Evolutionary conservation across 2,888 invertebrate genomes (phyloP), one percentile per base, ranked within the genome.

Genomic region (Dynastes grantii): DNA sequence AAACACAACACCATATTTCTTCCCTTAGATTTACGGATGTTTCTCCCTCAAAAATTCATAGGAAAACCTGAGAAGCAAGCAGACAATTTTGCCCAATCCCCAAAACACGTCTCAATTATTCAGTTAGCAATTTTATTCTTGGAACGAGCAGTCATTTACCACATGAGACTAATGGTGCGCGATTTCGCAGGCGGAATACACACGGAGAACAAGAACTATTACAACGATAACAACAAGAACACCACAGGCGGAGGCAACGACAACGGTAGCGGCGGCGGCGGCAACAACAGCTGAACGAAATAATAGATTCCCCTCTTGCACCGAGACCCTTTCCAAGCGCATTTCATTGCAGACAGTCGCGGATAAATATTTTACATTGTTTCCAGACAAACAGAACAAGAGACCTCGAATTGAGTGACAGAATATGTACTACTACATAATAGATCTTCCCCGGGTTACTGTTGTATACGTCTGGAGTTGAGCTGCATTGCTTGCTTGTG

Each of bases 351-450:
- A 73, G 73, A 73, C 73, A 40, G 16, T 73, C 40, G 40, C 40
- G 61, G 32, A 71, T 78, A 78, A 78, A 78, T 73, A 78, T 71
- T 78, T 78, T 71, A 73, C 77, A 78, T 78, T 78, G 77, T 78
- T 78, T 78, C 77, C 61, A 73, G 73, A 73, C 73, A 61, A 40
- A 73, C 61, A 58, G 40, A 73, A 73, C 71, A 61, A 73, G 58
- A 51, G 58, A 40, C 61, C 73, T 68, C 37, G 73, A 61, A 73
- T 73, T 73, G 73, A 73, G 73, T 73, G 73, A 73, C 73, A 22
- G 73, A 73, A 73, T 73, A 73, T 45, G 40, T 68, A 68, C 68
- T 40, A 40, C 16, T 73, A 73, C 61, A 61, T 61, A 73, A 73
- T 73, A 73, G 32, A 73, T 73, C 55, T 71, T 27, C 53, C 0